These are phyloP conservation scores for Dryobota labecula DNA, from an alignment of 2,888 invertebrate genomes.

Conservation along the genomic window DNA sequence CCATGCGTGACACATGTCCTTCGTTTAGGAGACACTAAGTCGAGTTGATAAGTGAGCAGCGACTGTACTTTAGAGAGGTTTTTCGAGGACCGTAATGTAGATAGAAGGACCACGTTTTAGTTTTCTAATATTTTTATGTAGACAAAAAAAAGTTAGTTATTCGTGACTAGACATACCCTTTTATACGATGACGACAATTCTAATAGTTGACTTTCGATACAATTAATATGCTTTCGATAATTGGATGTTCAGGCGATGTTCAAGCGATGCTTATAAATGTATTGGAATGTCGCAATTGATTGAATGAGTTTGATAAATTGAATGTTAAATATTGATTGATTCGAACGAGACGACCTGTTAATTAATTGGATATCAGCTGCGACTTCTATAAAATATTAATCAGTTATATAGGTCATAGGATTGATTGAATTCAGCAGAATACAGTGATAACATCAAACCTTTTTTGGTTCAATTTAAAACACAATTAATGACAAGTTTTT, in stretches of 20 bases:
- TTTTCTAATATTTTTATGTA: conserved; percentile 14
- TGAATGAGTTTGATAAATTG: conserved; percentile 61
- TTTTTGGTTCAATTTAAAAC: background rate
- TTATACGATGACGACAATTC: background rate
- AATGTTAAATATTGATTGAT: conserved; percentile 64
- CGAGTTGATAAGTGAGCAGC: conserved; percentile 68
- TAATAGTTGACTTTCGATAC: background rate
- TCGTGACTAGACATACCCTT: background rate
- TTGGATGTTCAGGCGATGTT: conserved; percentile 19
- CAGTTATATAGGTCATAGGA: background rate
- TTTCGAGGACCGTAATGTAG: conserved; percentile 18
- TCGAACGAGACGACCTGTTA: conserved; percentile 46
- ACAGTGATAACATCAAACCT: background rate
- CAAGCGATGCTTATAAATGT: conserved; percentile 51
- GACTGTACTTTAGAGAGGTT: conserved; percentile 35
- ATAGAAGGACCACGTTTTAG: conserved; percentile 16
- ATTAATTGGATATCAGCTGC: conserved; percentile 57
- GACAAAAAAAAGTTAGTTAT: background rate
- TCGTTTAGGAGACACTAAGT: conserved; percentile 66
- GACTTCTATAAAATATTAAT: conserved; percentile 21
- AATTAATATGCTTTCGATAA: conserved; percentile 17
- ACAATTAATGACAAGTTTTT: background rate
- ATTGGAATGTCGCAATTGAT: conserved; percentile 51
- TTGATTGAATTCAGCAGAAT: conserved; percentile 10
- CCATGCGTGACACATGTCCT: conserved; percentile 67